Percentiles rank a stretch among this genome's conserved stretches.
These are phyloP conservation scores for Tridacna crocea DNA, from an alignment of 2,888 invertebrate genomes.

Conservation along the genomic window DNA sequence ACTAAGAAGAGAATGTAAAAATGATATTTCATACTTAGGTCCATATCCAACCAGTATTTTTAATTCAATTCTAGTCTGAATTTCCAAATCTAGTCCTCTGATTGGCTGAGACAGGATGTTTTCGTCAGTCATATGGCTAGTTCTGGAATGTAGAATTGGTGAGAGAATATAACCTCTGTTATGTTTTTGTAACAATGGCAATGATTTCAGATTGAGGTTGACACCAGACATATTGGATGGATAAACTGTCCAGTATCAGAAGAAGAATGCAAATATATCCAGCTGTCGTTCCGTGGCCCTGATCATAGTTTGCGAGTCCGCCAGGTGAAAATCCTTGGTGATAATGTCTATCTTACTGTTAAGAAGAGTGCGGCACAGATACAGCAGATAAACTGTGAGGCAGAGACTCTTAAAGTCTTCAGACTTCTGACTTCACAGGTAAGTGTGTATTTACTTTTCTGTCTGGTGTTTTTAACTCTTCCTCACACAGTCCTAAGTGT, in stretches of 20 bases:
- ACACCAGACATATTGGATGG: slow-evolving; percentile 94
- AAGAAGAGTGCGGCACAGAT: slow-evolving; percentile 86
- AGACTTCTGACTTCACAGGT: slow-evolving; percentile 95
- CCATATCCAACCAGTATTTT: no score
- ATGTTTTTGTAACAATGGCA: no score
- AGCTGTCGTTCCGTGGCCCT: slow-evolving; percentile 95
- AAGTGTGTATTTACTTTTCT: slow-evolving; percentile 29
- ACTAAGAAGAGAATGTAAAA: no score
- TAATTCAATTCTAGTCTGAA: no score
- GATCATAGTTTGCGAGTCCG: slow-evolving; percentile 95
- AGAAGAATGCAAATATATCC: slow-evolving; percentile 84
- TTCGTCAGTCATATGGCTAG: no score
- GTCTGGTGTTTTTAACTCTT: no score
- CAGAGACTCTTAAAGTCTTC: slow-evolving; percentile 96
- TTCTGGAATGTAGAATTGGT: no score
- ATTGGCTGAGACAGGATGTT: no score
- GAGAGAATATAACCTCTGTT: no score
- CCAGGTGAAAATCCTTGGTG: slow-evolving; percentile 87
- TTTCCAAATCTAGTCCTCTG: no score
- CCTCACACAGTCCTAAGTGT: no score
- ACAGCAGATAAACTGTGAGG: slow-evolving; percentile 94
- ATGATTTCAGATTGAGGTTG: slow-evolving; percentile 90
- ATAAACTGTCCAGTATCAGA: slow-evolving; percentile 92
- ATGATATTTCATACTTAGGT: no score
- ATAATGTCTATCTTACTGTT: slow-evolving; percentile 82